Percentiles rank a stretch among this genome's conserved stretches.
Evolutionary conservation across 2,113 vertebrate species (phyloP).

Genomic region (Theristicus caerulescens): DNA sequence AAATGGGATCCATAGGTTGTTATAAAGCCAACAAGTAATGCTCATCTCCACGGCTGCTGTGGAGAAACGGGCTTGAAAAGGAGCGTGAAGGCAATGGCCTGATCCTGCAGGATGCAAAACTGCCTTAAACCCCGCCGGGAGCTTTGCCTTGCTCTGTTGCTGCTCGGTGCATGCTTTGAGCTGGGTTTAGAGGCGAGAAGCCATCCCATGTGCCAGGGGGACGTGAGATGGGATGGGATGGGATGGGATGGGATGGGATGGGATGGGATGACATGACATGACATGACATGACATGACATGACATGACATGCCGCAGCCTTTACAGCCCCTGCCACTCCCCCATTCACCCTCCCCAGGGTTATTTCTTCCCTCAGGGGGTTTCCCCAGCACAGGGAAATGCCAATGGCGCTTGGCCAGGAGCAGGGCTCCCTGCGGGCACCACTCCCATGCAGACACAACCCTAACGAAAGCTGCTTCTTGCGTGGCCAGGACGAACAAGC

Average conservation of each 20-base stretch:
- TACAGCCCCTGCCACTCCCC: not conserved
- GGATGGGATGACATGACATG: not conserved
- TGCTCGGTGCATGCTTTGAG: not conserved
- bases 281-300: not conserved
- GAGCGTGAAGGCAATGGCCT: not conserved
- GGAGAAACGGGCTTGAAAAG: not conserved
- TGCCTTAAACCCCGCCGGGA: not conserved
- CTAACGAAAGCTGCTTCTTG: not conserved
- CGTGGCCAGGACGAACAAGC: not conserved
- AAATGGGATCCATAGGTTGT: not conserved
- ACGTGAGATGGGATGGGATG: not conserved
- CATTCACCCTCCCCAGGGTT: not conserved
- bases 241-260: not conserved
- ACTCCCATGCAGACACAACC: not conserved
- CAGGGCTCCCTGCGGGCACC: not conserved
- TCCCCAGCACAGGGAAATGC: not conserved
- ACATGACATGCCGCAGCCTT: not conserved
- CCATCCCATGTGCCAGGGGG: fast-evolving
- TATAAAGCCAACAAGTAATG: not conserved
- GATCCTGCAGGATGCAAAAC: not conserved
- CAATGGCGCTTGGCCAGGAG: not conserved
- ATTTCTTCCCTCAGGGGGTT: not conserved
- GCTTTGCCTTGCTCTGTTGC: not conserved
- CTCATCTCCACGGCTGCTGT: not conserved
- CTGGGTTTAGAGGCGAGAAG: not conserved